Evolutionary conservation across 1,140 invertebrate species (phyloP), one percentile per base, ranked within the genome.

Genomic region (Harpegnathos saltator): DNA sequence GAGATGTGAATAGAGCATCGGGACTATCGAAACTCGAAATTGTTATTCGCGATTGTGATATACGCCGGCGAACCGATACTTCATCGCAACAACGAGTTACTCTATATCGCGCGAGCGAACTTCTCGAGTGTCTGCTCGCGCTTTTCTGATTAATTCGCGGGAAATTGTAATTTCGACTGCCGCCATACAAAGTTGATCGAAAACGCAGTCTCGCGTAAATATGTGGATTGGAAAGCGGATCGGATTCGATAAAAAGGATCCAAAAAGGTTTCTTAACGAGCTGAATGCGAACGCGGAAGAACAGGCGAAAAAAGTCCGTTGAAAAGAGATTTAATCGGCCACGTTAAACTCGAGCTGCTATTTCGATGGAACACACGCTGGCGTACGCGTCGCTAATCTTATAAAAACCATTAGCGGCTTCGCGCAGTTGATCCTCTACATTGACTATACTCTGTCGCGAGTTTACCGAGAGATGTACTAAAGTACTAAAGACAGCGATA

Each of bases 231-330:
- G 38, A 44, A 63, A 26, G 29, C 26, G 65, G 65, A 80, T 80
- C 65, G 15, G 54, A 17, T 52, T 58, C 56, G 56, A 56, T 80
- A 58, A 58, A 80, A 44, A 38, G 22, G 63, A 78, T 78, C 38
- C 69, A 78, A 78, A 78, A 78, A 80, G 52, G 52, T 80, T 80
- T 80, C 75, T 80, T 80, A 80, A 80, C 75, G 54, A 80, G 75
- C 63, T 19, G 65, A 71, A 58, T 80, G 44, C 50, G 52, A 26
- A 29, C 65, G 52, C 48, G 63, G 63, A 56, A 78, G 22, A 24
- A 38, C 22, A 50, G 63, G 63, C 52, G 69, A 69, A 80, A 80
- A 80, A 80, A 80, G 65, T 80, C 44, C 52, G 52, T 48, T 58
- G 52, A 78, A 69, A 80, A 58, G 52, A 52, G 75, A 80, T 71